These are phyloP conservation scores for Ptychadena robeensis DNA, from an alignment of 2,797 vertebrate genomes.

Conservation along the genomic window DNA sequence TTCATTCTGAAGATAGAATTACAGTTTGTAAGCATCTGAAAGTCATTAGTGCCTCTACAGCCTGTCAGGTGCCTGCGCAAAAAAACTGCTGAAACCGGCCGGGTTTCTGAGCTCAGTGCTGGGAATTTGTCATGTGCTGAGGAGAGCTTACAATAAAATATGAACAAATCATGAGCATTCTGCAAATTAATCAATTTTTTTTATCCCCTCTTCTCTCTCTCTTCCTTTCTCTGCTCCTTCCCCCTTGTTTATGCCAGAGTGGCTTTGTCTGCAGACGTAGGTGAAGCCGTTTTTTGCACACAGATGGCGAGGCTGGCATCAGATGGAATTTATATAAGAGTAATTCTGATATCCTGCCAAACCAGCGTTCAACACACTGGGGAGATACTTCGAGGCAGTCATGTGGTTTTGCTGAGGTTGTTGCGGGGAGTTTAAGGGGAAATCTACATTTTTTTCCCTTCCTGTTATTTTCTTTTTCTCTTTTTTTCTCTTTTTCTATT, in stretches of 20 bases:
- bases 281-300: slow-evolving; percentile 84
- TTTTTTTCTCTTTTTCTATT: slow-evolving; percentile 77
- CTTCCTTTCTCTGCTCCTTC: slow-evolving; percentile 62
- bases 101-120: slow-evolving; percentile 81
- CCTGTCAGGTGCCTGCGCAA: slow-evolving; percentile 87
- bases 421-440: slow-evolving; percentile 79
- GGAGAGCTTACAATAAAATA: slow-evolving; percentile 93
- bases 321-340: slow-evolving; percentile 93
- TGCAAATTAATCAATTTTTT: slow-evolving; percentile 90
- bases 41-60: slow-evolving; percentile 89
- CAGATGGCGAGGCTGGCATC: slow-evolving; percentile 91
- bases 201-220: slow-evolving; percentile 57
- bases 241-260: slow-evolving; percentile 80
- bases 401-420: slow-evolving; percentile 82
- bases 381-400: slow-evolving; percentile 81
- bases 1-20: slow-evolving; percentile 85
- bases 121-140: slow-evolving; percentile 89
- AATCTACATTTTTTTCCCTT: slow-evolving; percentile 73
- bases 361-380: slow-evolving; percentile 82
- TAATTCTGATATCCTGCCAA: slow-evolving; percentile 89
- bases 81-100: slow-evolving; percentile 86
- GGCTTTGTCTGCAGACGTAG: slow-evolving; percentile 85
- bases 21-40: slow-evolving; percentile 92
- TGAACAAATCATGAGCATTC: slow-evolving; percentile 91
- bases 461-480: too few relatives aligned